These are phyloP conservation scores for Trematomus loennbergii DNA, from an alignment of 2,113 vertebrate species.

Conservation along the genomic window DNA sequence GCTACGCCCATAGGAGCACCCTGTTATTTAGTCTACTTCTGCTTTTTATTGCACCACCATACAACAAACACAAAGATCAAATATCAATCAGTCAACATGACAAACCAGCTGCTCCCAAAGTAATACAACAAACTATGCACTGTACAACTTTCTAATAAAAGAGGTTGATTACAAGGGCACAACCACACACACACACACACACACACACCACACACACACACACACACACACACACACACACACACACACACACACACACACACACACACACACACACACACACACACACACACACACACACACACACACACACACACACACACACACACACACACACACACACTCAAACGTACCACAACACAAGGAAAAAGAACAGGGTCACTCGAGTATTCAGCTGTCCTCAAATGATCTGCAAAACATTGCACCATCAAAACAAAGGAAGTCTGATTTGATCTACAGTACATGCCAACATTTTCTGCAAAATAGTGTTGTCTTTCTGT, in stretches of 20 bases:
- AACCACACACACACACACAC: no score
- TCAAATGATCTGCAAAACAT: conserved; percentile 22
- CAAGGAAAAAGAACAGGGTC: conserved; percentile 22
- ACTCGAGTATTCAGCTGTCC: conserved; percentile 38
- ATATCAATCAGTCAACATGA: conserved; percentile 74
- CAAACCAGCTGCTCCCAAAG: conserved; percentile 62
- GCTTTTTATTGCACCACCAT: conserved; percentile 51
- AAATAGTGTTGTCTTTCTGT: background rate
- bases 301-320: background rate
- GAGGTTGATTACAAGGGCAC: conserved; percentile 44
- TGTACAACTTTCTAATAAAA: conserved; percentile 55
- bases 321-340: conserved; percentile 9
- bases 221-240: no score
- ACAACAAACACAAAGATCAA: conserved; percentile 70
- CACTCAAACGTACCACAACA: conserved; percentile 14
- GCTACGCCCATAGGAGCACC: conserved; percentile 35
- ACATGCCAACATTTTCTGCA: background rate
- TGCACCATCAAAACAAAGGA: background rate
- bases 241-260: background rate
- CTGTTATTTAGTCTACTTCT: conserved; percentile 50
- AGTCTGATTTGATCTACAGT: background rate
- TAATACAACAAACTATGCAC: conserved; percentile 54
- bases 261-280: no score
- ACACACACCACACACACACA: no score
- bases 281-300: conserved; percentile 17